These are phyloP conservation scores for Rattus norvegicus DNA, from an alignment of 2,113 vertebrate genomes.

Conservation along the genomic window DNA sequence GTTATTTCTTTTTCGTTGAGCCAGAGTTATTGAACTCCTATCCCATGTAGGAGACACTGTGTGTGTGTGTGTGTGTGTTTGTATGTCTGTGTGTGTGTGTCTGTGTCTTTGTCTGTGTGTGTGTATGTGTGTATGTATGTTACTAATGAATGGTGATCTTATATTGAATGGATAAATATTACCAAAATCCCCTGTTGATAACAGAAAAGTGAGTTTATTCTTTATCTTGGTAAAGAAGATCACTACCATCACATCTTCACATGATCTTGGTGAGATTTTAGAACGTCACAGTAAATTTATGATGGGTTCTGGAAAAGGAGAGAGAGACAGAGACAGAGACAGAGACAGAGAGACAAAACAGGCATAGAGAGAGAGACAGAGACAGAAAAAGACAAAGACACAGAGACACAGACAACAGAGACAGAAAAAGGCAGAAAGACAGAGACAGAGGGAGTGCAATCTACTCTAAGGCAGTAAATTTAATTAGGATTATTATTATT, in stretches of 20 bases:
- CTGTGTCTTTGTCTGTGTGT: background rate
- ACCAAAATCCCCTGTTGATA: background rate
- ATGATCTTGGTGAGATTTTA: background rate
- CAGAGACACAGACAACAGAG: too few species aligned
- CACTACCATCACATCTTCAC: background rate
- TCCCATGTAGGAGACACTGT: background rate
- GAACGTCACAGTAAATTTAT: background rate
- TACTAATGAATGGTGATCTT: background rate
- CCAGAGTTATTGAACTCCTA: background rate
- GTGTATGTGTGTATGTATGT: background rate
- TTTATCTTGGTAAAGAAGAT: fast-evolving
- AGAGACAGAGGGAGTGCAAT: background rate
- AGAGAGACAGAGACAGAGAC: background rate
- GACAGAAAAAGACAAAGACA: background rate
- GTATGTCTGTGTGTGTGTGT: background rate
- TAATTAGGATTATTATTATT: background rate
- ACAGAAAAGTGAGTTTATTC: background rate
- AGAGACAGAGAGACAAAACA: background rate
- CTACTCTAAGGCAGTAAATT: background rate
- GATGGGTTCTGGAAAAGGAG: background rate
- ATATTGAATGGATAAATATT: slow-evolving; percentile 23
- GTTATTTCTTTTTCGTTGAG: background rate
- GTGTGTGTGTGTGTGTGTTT: background rate
- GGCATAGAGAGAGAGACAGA: background rate
- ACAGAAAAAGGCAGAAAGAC: too few species aligned